Evolutionary conservation across 2,113 vertebrate genomes (phyloP).

Genomic region (Octodon degus): DNA sequence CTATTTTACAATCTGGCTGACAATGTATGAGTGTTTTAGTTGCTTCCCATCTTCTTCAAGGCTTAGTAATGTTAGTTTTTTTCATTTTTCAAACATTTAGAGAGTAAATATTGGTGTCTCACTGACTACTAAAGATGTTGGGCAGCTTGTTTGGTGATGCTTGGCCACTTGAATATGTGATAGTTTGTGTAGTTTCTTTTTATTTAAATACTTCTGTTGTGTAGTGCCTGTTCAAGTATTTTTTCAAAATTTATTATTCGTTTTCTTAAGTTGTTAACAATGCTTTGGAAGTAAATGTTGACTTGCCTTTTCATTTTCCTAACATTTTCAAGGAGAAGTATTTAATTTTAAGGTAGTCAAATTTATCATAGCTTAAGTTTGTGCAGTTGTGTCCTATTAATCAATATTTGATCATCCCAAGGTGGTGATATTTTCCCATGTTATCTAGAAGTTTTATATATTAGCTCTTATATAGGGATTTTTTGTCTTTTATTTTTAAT

Average conservation of each 20-base stretch:
- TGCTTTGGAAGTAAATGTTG: background rate
- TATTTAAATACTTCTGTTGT: background rate
- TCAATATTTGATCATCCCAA: background rate
- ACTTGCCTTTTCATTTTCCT: background rate
- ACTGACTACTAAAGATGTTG: background rate
- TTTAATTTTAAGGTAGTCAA: constrained; percentile 16
- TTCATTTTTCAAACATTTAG: background rate
- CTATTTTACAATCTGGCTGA: background rate
- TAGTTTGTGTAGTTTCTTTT: background rate
- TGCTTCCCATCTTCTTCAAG: background rate
- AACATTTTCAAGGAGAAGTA: constrained; percentile 8
- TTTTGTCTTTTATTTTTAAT: too few species aligned
- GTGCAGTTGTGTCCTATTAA: background rate
- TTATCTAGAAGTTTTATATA: background rate
- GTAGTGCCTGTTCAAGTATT: background rate
- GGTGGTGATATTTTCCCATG: background rate
- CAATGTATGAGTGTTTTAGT: background rate
- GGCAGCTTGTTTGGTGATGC: background rate
- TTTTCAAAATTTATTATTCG: background rate
- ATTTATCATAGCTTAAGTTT: background rate
- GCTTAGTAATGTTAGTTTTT: background rate
- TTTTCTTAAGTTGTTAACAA: background rate
- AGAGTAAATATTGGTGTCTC: background rate
- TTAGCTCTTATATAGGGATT: background rate
- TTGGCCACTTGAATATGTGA: background rate